Evolutionary conservation across 2,113 vertebrate genomes (phyloP), one percentile per base, ranked within the genome.

Genomic region (Chroicocephalus ridibundus): DNA sequence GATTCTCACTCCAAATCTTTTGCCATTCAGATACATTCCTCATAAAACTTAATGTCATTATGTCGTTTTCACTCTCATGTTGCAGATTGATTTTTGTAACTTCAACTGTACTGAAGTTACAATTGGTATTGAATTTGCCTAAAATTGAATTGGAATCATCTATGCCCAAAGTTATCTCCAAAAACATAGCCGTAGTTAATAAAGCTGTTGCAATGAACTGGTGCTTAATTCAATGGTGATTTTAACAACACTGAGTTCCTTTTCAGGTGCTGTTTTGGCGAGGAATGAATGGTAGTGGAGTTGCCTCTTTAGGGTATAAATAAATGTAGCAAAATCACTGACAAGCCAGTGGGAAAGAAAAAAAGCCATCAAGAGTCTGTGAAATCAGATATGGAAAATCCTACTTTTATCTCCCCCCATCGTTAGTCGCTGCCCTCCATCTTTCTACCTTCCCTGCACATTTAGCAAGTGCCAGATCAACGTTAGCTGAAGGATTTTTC

Each of bases 321-420:
- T 72, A 66, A n/a, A 60, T 21, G 15, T 20, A 75, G 21, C 31
- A 86, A 94, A 86, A 82, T 44, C 62, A 82, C 11, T 57, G 55
- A 44, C 44, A 88, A 55, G 24, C 64, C 80, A 84, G 36, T 12
- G 11, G 47, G 20, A 71, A 71, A 74, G 34, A 34, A 81, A 81
- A 60, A 92, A 75, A 14, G 6, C 10, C 34, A 55, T 47, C 21
- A n/a, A 75, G 72, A 52, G 14, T 38, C 47, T 68, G 52, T 52
- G 68, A 83, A 92, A 91, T 96, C 88, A 93, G 90, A 84, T 86
- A 93, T 6, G 51, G 77, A 79, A 95, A 89, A 89, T 78, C 60
- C 77, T 84, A 14, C 72, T 92, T 94, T 86, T 83, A 81, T 81
- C 86, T 93, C 9, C 15, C 8, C 4, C 4, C 4, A 0, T 31